phyloP scores from a whole-genome alignment of 1,140 invertebrate species.

The Delia radicum region DNA sequence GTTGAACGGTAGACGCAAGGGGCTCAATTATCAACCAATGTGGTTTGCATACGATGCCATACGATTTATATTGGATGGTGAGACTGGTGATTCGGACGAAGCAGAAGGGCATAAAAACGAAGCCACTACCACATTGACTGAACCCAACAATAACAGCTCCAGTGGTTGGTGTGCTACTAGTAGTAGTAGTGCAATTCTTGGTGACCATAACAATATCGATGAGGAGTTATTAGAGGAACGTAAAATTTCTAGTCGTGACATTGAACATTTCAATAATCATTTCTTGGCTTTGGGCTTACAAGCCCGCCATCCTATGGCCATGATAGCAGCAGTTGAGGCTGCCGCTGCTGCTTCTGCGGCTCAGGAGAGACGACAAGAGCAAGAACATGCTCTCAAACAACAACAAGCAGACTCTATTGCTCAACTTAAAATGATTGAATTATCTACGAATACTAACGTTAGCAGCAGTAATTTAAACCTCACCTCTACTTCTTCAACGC shows the following conservation, averaged over 20 bases:
- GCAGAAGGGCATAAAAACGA: slow-evolving; percentile 24
- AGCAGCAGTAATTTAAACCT: neutral
- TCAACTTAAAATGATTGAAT: slow-evolving; percentile 2
- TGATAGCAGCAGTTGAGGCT: slow-evolving; percentile 29
- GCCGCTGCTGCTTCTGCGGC: slow-evolving; percentile 30
- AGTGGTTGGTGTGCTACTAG: too few species aligned
- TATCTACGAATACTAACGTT: neutral
- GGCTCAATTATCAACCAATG: slow-evolving; percentile 52
- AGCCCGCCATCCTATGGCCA: slow-evolving; percentile 24
- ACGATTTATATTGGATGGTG: slow-evolving; percentile 49
- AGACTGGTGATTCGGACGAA: slow-evolving; percentile 34
- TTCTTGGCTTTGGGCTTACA: slow-evolving; percentile 17
- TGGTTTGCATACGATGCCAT: slow-evolving; percentile 54
- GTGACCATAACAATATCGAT: neutral
- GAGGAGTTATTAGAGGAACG: slow-evolving; percentile 11
- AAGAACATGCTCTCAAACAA: slow-evolving; percentile 29
- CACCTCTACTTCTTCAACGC: neutral
- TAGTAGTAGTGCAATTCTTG: too few species aligned
- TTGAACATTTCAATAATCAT: slow-evolving; percentile 19
- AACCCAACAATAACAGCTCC: neutral
- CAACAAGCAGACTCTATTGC: slow-evolving; percentile 31
- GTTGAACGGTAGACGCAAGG: slow-evolving; percentile 44
- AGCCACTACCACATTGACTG: neutral
- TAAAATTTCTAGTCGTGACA: slow-evolving; percentile 22
- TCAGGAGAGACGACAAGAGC: slow-evolving; percentile 37